These are phyloP conservation scores for Eupristina koningsbergeri DNA, from an alignment of 1,140 invertebrate genomes.

Conservation along the genomic window DNA sequence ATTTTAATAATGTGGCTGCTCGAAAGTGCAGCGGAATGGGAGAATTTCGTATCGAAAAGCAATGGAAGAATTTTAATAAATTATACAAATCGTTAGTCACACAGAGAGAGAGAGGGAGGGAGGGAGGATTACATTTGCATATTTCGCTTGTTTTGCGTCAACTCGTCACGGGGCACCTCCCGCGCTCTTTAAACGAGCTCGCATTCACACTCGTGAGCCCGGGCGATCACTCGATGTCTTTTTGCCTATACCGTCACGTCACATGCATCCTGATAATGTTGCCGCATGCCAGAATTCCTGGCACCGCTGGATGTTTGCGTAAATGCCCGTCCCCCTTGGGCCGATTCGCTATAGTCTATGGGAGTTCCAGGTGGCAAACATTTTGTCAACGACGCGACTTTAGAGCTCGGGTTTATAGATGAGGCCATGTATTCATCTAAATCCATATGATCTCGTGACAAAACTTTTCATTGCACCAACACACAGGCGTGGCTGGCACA, in stretches of 20 bases:
- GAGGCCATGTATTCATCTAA: slow-evolving; percentile 40
- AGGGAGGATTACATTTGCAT: too few species aligned
- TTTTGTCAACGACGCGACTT: slow-evolving; percentile 9
- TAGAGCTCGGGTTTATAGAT: slow-evolving; percentile 27
- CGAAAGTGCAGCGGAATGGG: too few species aligned
- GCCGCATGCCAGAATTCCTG: slow-evolving; percentile 8
- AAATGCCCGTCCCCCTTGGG: background rate
- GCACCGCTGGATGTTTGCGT: background rate
- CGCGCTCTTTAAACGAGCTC: too few species aligned
- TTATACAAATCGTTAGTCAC: too few species aligned
- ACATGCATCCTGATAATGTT: slow-evolving; percentile 16
- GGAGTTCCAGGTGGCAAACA: slow-evolving; percentile 26
- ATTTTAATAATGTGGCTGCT: too few species aligned
- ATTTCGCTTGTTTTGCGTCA: too few species aligned
- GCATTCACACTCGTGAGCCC: too few species aligned
- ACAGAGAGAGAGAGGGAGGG: too few species aligned
- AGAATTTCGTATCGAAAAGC: too few species aligned
- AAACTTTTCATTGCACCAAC: too few species aligned
- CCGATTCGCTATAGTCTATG: background rate
- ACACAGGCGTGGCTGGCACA: background rate
- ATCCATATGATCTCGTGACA: slow-evolving; percentile 30
- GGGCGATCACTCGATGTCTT: slow-evolving; percentile 25
- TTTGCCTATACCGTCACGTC: slow-evolving; percentile 7
- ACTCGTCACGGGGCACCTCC: too few species aligned
- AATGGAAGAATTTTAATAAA: too few species aligned